phyloP scores from a whole-genome alignment of 2,113 vertebrate genomes.

The Syngnathus floridae region DNA sequence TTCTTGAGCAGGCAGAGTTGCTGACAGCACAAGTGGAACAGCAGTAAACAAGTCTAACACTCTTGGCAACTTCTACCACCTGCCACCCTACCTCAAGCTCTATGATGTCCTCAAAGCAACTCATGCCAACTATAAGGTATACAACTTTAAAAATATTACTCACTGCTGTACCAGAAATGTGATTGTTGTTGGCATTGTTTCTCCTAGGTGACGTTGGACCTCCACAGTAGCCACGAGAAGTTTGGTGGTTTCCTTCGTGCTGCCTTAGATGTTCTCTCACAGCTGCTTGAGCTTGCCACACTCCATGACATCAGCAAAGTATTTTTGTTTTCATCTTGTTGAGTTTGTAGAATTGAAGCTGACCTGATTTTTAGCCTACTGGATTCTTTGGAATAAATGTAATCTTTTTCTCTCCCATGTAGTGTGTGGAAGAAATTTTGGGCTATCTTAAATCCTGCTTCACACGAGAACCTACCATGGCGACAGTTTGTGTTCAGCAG shows the following conservation, averaged over 20 bases:
- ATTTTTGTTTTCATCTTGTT: background rate
- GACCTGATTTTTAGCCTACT: background rate
- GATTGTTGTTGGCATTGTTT: conserved; percentile 2
- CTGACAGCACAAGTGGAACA: conserved; percentile 75
- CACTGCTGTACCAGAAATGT: background rate
- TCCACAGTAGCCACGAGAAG: conserved; percentile 89
- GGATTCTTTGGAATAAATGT: background rate
- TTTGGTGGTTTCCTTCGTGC: conserved; percentile 89
- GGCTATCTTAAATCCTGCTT: conserved; percentile 95
- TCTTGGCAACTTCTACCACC: conserved; percentile 89
- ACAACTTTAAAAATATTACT: background rate
- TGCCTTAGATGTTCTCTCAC: conserved; percentile 87
- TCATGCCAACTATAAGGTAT: conserved; percentile 93
- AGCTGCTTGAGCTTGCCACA: conserved; percentile 89
- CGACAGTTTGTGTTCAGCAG: conserved; percentile 96
- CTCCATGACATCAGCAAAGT: conserved; percentile 93
- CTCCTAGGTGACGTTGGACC: conserved; percentile 87
- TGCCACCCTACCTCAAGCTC: conserved; percentile 91
- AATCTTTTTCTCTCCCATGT: background rate
- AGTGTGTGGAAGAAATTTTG: conserved; percentile 96
- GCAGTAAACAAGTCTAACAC: conserved; percentile 83
- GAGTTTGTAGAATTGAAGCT: background rate
- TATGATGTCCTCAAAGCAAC: conserved; percentile 96
- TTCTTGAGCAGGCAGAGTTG: conserved; percentile 73
- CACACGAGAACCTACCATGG: conserved; percentile 88